phyloP scores from a whole-genome alignment of 2,113 vertebrate species.

The Hemichromis elongatus region DNA sequence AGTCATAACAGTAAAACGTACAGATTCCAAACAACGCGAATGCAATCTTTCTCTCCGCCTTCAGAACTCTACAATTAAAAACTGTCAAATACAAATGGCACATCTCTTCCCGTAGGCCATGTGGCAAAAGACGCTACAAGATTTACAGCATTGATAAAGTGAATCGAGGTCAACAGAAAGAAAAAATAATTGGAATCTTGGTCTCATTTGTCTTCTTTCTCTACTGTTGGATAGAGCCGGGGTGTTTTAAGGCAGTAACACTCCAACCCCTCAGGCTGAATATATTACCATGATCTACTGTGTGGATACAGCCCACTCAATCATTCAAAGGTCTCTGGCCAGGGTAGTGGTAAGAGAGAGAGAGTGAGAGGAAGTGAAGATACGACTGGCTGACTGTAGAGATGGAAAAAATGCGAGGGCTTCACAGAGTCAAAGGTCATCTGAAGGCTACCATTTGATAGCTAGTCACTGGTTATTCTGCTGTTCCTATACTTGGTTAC shows the following conservation, averaged over 20 bases:
- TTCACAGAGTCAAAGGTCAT: slow-evolving; percentile 44
- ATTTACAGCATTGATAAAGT: slow-evolving; percentile 54
- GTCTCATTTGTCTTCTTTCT: slow-evolving; percentile 55
- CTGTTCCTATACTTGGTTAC: slow-evolving; percentile 12
- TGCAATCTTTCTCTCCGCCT: background rate
- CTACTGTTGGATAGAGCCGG: slow-evolving; percentile 25
- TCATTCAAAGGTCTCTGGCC: slow-evolving; percentile 58
- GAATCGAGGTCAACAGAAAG: slow-evolving; percentile 57
- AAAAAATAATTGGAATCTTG: slow-evolving; percentile 65
- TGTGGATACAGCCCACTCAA: slow-evolving; percentile 50
- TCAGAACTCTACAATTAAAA: background rate
- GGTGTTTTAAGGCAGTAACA: slow-evolving; percentile 53
- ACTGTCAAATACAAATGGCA: background rate
- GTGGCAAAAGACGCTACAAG: background rate
- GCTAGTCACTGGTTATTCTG: background rate
- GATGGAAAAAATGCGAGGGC: slow-evolving; percentile 16
- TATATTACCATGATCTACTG: slow-evolving; percentile 60
- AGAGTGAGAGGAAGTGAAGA: background rate
- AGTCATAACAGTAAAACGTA: background rate
- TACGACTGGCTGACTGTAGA: background rate
- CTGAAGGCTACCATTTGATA: slow-evolving; percentile 11
- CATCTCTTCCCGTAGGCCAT: background rate
- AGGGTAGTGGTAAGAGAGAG: slow-evolving; percentile 15
- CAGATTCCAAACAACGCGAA: background rate
- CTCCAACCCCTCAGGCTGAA: slow-evolving; percentile 55